Evolutionary conservation across 1,140 invertebrate species (phyloP), one percentile per base, ranked within the genome.

Genomic region (Diuraphis noxia): DNA sequence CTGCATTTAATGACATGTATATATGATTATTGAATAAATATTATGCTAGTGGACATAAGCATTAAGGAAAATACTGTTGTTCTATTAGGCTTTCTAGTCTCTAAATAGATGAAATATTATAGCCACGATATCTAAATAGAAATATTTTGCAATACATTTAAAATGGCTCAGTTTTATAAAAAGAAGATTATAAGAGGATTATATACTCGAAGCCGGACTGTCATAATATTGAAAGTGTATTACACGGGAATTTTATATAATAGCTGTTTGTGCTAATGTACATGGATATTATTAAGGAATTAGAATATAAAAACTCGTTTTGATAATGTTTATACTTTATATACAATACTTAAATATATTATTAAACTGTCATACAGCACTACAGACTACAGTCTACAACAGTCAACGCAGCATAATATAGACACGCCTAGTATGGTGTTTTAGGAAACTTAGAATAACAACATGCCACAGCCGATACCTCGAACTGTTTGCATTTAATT

Each of bases 211-310:
- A 49, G n/a, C 43, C 34, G 30, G 56, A 52, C n/a, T 36, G 43
- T 86, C 34, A 86, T 52, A 86, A 86, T 52, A 52, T 86, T 86
- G 43, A 36, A 46, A 49, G 36, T 87, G 49, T 87, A 56, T 87
- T 87, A 87, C 13, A 17, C 40, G 52, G 13, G 41, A 19, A n/a
- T 56, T 4, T 63, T 56, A 56, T 40, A 40, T 13, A 36, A 7
- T 86, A 43, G 41, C 41, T 13, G 40, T 43, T 52, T 38, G n/a
- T 86, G 9, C 84, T 86, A 36, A 86, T 86, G 43, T 49, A 36
- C 52, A 85, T 86, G 34, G 25, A 88, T 88, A 63, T 56, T 88
- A 63, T 88, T 88, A 63, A 63, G 25, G 41, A 88, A 88, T 88
- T 40, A 88, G 4, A 88, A 34, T 56, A 56, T 19, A 40, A 87